phyloP scores from a whole-genome alignment of 2,797 vertebrate species.

The Falco peregrinus region DNA sequence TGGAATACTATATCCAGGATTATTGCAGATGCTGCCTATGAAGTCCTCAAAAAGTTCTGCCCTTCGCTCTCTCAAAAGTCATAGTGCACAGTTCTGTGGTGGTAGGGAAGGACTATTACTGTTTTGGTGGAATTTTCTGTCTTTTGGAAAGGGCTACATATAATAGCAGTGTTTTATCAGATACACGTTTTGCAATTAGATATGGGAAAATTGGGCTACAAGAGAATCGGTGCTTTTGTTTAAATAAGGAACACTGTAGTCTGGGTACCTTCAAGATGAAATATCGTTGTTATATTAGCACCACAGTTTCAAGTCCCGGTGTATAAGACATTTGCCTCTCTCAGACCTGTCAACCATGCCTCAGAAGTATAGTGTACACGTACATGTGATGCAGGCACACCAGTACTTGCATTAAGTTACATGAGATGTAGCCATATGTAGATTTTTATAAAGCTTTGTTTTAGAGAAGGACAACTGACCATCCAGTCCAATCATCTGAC shows the following conservation, averaged over 20 bases:
- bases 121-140: neutral
- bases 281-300: neutral
- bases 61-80: neutral
- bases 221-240: neutral
- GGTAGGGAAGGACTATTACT: neutral
- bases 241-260: neutral
- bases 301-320: no score
- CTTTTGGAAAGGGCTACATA: neutral
- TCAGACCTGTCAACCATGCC: neutral
- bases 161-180: neutral
- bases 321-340: neutral
- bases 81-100: neutral
- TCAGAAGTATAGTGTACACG: neutral
- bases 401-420: neutral
- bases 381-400: neutral
- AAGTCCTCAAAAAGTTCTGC: neutral
- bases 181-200: neutral
- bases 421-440: accelerated
- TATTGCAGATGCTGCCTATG: neutral
- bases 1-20: neutral
- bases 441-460: neutral
- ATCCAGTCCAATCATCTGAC: neutral
- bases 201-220: neutral
- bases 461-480: neutral
- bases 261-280: neutral